These are phyloP conservation scores for Ectemnius lituratus DNA, from an alignment of 2,888 invertebrate species.

Conservation along the genomic window DNA sequence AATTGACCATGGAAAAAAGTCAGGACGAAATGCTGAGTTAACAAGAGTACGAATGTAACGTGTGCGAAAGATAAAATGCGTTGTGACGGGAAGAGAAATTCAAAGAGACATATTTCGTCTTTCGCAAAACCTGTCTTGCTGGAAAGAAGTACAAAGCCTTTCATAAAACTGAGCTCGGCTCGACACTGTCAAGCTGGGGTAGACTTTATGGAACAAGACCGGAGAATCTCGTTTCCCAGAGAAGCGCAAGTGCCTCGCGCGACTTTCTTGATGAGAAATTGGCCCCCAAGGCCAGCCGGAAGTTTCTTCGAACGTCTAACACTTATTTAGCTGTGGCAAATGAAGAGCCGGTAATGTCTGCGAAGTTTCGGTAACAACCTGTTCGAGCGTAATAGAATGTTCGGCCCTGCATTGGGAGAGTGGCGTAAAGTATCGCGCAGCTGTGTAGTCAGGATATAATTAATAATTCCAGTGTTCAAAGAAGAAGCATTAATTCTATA, in stretches of 20 bases:
- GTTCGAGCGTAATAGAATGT: slow-evolving; percentile 1
- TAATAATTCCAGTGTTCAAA: slow-evolving; percentile 3
- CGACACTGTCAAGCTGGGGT: too few relatives aligned
- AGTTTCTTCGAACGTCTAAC: slow-evolving; percentile 21
- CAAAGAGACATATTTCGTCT: too few relatives aligned
- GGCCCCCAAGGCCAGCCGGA: slow-evolving; percentile 3
- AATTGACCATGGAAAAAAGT: too few relatives aligned
- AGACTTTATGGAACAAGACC: too few relatives aligned
- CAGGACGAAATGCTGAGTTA: too few relatives aligned
- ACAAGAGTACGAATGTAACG: too few relatives aligned
- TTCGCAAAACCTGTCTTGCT: too few relatives aligned
- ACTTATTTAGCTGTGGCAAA: slow-evolving; percentile 20
- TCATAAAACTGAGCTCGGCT: too few relatives aligned
- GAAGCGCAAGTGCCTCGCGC: slow-evolving; percentile 1
- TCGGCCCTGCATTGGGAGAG: background rate
- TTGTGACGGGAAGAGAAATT: too few relatives aligned
- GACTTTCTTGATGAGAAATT: slow-evolving; percentile 22
- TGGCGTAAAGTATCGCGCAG: slow-evolving; percentile 5
- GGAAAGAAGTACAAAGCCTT: too few relatives aligned
- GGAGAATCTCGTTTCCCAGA: background rate
- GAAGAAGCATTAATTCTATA: background rate
- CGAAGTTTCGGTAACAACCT: slow-evolving; percentile 17
- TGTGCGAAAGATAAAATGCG: too few relatives aligned
- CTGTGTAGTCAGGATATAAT: background rate
- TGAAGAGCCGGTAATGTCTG: slow-evolving; percentile 21